These are phyloP conservation scores for Phenganax subtilis DNA, from an alignment of 92 coral and sea anemone species.

Conservation along the genomic window DNA sequence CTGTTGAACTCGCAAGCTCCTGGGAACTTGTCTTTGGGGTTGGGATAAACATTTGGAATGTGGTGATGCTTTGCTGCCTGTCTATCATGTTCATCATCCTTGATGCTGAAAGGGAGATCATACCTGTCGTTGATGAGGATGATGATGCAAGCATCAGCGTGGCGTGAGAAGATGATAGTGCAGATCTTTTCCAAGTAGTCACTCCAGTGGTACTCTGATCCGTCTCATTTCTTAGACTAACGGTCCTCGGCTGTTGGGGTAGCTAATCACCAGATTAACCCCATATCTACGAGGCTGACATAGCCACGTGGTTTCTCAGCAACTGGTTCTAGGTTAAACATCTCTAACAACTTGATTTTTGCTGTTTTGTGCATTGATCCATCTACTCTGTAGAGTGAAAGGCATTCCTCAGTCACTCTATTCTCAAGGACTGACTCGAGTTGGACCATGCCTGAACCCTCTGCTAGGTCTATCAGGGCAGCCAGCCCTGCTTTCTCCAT, in stretches of 20 bases:
- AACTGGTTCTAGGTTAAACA: conserved; percentile 42
- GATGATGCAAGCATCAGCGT: conserved; percentile 32
- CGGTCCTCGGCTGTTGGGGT: conserved; percentile 44
- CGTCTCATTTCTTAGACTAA: conserved; percentile 39
- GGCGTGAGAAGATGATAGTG: conserved; percentile 40
- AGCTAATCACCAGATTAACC: conserved; percentile 41
- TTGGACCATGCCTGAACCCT: conserved; percentile 44
- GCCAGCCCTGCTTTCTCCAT: conserved; percentile 42
- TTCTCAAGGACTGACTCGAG: conserved; percentile 38
- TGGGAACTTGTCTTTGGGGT: conserved; percentile 19
- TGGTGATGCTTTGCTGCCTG: conserved; percentile 26
- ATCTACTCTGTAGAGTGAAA: conserved; percentile 37
- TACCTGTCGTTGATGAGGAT: conserved; percentile 33
- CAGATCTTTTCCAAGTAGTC: conserved; percentile 44
- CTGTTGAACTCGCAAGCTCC: conserved; percentile 30
- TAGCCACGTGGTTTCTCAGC: conserved; percentile 34
- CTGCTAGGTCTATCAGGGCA: conserved; percentile 40
- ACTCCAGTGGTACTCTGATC: conserved; percentile 38
- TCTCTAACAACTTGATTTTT: conserved; percentile 41
- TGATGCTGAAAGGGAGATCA: conserved; percentile 31
- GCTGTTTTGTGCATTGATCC: conserved; percentile 45
- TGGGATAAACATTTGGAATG: conserved; percentile 17
- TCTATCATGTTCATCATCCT: conserved; percentile 24
- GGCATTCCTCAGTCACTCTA: conserved; percentile 46
- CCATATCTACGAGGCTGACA: conserved; percentile 27